Base-by-base conservation (phyloP, 2,888 invertebrate genomes). In the Plebejus argus region DNA sequence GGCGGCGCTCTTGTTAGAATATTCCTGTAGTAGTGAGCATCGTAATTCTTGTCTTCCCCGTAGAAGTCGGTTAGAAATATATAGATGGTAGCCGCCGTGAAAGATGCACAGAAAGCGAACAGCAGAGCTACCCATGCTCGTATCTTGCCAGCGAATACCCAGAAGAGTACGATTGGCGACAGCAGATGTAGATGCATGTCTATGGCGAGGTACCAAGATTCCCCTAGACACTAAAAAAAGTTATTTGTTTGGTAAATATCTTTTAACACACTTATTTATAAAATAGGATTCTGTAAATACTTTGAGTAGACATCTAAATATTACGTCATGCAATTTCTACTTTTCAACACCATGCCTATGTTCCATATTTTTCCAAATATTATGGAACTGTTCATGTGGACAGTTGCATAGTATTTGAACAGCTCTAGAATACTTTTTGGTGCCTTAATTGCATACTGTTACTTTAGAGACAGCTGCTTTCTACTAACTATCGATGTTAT, bases 1-100 rank as follows among this genome's bases (percentile, higher is more conserved):
- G 90, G 88, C 76, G 85, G 70, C 78, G 84, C 86, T 79, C 91
- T 82, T 0, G 90, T 86, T 15, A 91, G 80, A 0, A 88, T 86
- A 79, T 90, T 88, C 18, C 85, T 77, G 70, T 91, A 90, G 78
- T 88, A 91, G 28, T 85, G 80, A 0, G 81, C 61, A 33, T 84
- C 86, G 58, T 82, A 79, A 53, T 72, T 66, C 76, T 74, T 78
- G 61, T 81, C 80, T 33, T 76, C 4, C 28, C 76, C 74, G 23
- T 78, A 72, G 78, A 71, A 33, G 77, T 76, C 70, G 33, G 76
- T 2, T 75, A 61, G 20, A 77, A 81, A 78, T 78, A 77, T 80
- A 45, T 77, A 82, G 10, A 66, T 76, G 0, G 88, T 85, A 39
- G 85, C 78, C 81, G 85, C 81, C 78, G 85, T 33, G 56, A 86